Evolutionary conservation across 2,113 vertebrate genomes (phyloP), one percentile per base, ranked within the genome.

Genomic region (Hippolais icterina): DNA sequence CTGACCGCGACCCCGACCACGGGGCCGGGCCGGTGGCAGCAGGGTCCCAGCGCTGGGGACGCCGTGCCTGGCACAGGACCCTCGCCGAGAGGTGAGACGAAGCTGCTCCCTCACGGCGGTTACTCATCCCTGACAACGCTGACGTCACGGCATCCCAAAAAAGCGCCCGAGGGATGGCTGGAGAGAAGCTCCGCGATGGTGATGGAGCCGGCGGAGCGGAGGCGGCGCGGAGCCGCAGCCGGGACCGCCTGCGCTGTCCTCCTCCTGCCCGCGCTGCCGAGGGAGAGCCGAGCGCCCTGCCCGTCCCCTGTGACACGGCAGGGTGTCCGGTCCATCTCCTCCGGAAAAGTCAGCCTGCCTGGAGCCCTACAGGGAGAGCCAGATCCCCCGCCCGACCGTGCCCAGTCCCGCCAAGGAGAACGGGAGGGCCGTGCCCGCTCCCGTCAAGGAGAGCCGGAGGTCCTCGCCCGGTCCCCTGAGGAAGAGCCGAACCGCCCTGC

Each of bases 91-190:
- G 80, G 54, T 46, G 81, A 89, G 74, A 88, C 35, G 31, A n/a
- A 77, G 63, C 92, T 66, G 77, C 33, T 66, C 76, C 93, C 79
- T 88, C 41, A 37, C 60, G 60, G 74, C 42, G 53, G 92, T 97
- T 97, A 97, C 94, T 97, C 97, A 98, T 97, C 97, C 85, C 53
- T 97, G 97, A 97, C 97, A 97, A 97, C 94, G 87, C 76, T 94
- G 47, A 95, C 87, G 83, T 97, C 96, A 97, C 74, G 88, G 71
- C 93, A 97, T 97, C 96, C 97, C 94, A 94, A 97, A 92, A 92
- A 83, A 91, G 76, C 68, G 37, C 71, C 61, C 41, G 54, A 89
- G 12, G 71, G 74, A 79, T 79, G 72, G 83, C 35, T 21, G 80
- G 56, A 78, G 22, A 82, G 75, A 15, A 70, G 72, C 61, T 69